phyloP scores from a whole-genome alignment of 1,140 invertebrate species.

The silkworm (Bombyx mori) region DNA sequence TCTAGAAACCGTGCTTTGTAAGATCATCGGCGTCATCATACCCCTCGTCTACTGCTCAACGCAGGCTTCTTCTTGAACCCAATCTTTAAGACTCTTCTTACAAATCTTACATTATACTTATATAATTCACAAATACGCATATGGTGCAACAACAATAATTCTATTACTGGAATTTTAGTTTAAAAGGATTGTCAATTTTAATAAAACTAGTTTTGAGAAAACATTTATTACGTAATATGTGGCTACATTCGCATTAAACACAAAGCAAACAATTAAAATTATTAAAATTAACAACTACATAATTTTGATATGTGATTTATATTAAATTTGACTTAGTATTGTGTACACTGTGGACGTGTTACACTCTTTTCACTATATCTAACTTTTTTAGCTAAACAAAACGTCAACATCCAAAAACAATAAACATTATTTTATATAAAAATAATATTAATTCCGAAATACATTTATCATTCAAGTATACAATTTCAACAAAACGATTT shows the following conservation, averaged over 20 bases:
- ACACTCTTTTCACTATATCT: constrained; percentile 13
- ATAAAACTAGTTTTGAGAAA: constrained; percentile 26
- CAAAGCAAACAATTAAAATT: constrained; percentile 59
- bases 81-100: too few relatives aligned
- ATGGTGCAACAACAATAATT: too few relatives aligned
- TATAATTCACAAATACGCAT: too few relatives aligned
- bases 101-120: too few relatives aligned
- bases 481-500: constrained; percentile 40
- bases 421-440: constrained; percentile 30
- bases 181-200: too few relatives aligned
- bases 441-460: constrained; percentile 49
- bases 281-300: constrained; percentile 56
- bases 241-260: constrained; percentile 59
- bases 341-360: constrained; percentile 38
- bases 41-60: too few relatives aligned
- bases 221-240: constrained; percentile 55
- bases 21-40: too few relatives aligned
- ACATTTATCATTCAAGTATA: constrained; percentile 24
- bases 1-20: too few relatives aligned
- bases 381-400: constrained; percentile 12
- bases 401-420: constrained; percentile 51
- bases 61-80: too few relatives aligned
- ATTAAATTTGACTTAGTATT: constrained; percentile 56
- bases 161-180: too few relatives aligned
- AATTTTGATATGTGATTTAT: constrained; percentile 61